phyloP scores from a whole-genome alignment of 2,888 invertebrate species.

The Synergus laeviventris region DNA sequence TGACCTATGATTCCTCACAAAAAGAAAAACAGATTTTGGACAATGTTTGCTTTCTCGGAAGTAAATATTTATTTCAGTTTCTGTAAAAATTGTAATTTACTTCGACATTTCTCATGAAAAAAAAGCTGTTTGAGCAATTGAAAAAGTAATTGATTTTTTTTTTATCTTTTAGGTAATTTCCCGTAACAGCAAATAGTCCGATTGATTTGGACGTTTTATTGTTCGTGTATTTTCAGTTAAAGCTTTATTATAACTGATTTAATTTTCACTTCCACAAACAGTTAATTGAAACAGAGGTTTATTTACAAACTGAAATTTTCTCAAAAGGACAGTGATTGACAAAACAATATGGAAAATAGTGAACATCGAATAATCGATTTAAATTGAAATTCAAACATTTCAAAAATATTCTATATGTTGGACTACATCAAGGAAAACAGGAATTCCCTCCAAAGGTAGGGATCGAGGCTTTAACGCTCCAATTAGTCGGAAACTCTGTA shows the following conservation, averaged over 20 bases:
- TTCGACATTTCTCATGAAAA: not conserved
- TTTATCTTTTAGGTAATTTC: not conserved
- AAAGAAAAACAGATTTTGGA: not conserved
- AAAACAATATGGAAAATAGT: not conserved
- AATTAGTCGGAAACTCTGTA: constrained; percentile 61
- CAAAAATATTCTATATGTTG: constrained; percentile 20
- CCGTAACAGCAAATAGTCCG: not conserved
- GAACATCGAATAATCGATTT: constrained; percentile 17
- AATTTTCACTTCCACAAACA: not conserved
- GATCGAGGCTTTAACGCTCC: constrained; percentile 66
- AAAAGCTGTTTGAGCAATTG: not conserved
- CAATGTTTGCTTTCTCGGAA: not conserved
- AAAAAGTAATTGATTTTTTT: too few relatives aligned
- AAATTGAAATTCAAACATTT: constrained; percentile 13
- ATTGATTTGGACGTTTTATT: not conserved
- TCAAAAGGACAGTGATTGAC: not conserved
- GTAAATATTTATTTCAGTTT: not conserved
- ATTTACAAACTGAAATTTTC: constrained; percentile 3
- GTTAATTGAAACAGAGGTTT: constrained; percentile 6
- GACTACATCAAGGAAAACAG: constrained; percentile 18
- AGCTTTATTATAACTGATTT: not conserved
- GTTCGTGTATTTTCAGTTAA: not conserved
- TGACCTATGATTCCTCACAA: not conserved
- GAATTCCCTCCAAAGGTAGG: not conserved
- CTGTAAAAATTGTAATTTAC: not conserved